Evolutionary conservation across 2,888 invertebrate genomes (phyloP).

Genomic region (Yponomeuta evonymella): DNA sequence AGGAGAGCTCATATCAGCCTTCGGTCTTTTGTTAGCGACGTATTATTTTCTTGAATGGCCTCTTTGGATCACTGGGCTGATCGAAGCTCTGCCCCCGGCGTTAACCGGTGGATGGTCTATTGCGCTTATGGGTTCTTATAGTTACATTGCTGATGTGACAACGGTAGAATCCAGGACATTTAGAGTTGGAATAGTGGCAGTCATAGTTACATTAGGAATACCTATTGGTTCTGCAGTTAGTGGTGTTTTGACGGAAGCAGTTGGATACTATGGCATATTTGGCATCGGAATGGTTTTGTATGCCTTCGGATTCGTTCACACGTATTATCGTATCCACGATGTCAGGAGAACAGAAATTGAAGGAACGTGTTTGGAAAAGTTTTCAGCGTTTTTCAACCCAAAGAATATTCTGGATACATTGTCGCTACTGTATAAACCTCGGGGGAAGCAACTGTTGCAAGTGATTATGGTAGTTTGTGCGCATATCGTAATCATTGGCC

Average conservation of each 20-base stretch:
- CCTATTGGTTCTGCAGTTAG: slow-evolving; percentile 70
- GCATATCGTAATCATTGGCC: slow-evolving; percentile 61
- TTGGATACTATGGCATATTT: slow-evolving; percentile 67
- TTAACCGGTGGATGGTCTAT: slow-evolving; percentile 76
- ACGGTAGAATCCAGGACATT: slow-evolving; percentile 76
- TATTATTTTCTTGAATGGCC: slow-evolving; percentile 76
- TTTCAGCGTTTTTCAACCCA: slow-evolving; percentile 51
- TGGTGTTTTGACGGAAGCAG: slow-evolving; percentile 61
- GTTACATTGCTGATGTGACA: slow-evolving; percentile 78
- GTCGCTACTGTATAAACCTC: slow-evolving; percentile 48
- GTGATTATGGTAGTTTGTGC: slow-evolving; percentile 55
- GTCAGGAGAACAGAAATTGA: slow-evolving; percentile 40
- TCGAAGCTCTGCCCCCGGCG: slow-evolving; percentile 73
- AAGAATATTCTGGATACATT: slow-evolving; percentile 58
- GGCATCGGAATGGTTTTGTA: slow-evolving; percentile 47
- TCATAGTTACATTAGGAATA: slow-evolving; percentile 67
- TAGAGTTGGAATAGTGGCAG: slow-evolving; percentile 76
- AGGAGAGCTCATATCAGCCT: slow-evolving; percentile 70
- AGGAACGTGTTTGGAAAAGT: slow-evolving; percentile 39
- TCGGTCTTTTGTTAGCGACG: slow-evolving; percentile 69
- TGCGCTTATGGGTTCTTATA: slow-evolving; percentile 75
- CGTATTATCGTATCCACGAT: slow-evolving; percentile 53
- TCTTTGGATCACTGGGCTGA: slow-evolving; percentile 68
- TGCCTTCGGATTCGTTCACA: slow-evolving; percentile 50
- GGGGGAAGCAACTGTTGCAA: slow-evolving; percentile 39